These are phyloP conservation scores for Cosmia trapezina DNA, from an alignment of 2,888 invertebrate species.

Conservation along the genomic window DNA sequence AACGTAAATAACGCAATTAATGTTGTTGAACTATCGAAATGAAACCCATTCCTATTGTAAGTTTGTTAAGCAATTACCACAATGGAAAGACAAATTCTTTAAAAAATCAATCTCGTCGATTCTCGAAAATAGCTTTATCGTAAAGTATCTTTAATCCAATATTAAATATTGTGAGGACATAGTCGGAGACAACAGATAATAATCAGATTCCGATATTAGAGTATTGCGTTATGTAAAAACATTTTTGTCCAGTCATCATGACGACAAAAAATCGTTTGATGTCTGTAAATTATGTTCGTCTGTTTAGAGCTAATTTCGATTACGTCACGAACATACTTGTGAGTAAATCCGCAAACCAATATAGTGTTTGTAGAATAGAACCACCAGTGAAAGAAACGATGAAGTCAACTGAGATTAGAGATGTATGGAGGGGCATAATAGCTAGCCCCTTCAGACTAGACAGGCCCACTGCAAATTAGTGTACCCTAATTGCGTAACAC, in stretches of 20 bases:
- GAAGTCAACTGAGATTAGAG: no score
- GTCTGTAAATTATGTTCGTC: not conserved
- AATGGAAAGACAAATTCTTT: no score
- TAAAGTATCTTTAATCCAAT: not conserved
- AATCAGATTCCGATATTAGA: not conserved
- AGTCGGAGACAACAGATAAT: not conserved
- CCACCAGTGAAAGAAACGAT: not conserved
- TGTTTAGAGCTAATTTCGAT: slow-evolving; percentile 5
- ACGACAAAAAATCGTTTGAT: slow-evolving; percentile 15
- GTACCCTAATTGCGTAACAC: no score
- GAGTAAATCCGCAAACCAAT: not conserved
- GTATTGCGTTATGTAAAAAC: not conserved
- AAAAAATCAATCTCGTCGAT: no score
- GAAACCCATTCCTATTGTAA: no score
- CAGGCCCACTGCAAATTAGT: no score
- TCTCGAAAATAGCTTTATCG: no score
- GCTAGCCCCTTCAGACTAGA: no score
- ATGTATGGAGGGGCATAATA: no score
- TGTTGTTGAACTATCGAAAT: no score
- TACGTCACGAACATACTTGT: not conserved
- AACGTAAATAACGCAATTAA: no score
- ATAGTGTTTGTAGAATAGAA: not conserved
- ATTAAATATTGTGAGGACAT: not conserved
- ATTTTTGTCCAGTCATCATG: slow-evolving; percentile 10
- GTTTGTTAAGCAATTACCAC: no score